Evolutionary conservation across 2,888 invertebrate species (phyloP).

Genomic region (Apomyelois bistriatella): DNA sequence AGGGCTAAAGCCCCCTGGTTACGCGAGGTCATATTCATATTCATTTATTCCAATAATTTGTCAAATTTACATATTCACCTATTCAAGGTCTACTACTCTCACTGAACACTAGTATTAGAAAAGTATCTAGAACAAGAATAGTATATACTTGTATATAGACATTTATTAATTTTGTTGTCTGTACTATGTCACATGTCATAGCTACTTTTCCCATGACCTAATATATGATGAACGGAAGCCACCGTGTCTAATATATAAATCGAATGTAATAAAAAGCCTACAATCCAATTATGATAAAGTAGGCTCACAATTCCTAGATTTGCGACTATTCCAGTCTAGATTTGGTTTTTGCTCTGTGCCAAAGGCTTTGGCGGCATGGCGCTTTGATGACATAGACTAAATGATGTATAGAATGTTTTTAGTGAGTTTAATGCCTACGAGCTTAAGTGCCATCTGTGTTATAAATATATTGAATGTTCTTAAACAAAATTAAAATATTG

Average conservation of each 20-base stretch:
- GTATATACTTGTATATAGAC: no score
- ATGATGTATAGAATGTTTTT: not conserved
- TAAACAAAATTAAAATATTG: no score
- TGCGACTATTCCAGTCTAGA: constrained; percentile 21
- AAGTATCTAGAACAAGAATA: no score
- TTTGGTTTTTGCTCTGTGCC: constrained; percentile 46
- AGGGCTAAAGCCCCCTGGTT: no score
- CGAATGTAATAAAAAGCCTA: not conserved
- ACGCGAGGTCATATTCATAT: no score
- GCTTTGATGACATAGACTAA: constrained; percentile 40
- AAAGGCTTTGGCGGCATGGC: constrained; percentile 42
- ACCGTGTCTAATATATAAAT: constrained; percentile 2
- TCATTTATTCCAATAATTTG: no score
- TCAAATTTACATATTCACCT: no score
- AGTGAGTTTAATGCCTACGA: not conserved
- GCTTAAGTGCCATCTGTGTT: not conserved
- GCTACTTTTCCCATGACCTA: constrained; percentile 3
- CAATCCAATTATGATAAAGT: constrained; percentile 15
- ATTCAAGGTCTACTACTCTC: no score
- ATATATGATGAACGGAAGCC: not conserved
- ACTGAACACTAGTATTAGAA: no score
- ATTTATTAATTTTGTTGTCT: no score
- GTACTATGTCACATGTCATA: no score
- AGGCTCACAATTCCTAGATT: constrained; percentile 14
- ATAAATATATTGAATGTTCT: no score